phyloP scores from a whole-genome alignment of 2,113 vertebrate species.

The Cephalophus harveyi region DNA sequence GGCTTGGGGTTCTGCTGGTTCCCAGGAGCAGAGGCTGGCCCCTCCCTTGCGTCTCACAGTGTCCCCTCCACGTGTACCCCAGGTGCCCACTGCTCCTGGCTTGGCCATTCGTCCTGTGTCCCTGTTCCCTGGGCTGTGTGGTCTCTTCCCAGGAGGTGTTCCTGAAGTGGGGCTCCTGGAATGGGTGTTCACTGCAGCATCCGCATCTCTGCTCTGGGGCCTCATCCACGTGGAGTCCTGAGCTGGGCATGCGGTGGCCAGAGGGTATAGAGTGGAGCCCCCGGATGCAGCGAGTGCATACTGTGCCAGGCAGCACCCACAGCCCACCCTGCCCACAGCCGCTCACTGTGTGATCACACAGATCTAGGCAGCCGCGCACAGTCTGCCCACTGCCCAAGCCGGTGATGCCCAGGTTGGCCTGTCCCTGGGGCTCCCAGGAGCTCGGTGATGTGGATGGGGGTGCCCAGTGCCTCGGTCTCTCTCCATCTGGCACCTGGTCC shows the following conservation, averaged over 20 bases:
- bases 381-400: background rate
- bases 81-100: background rate
- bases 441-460: too few species aligned
- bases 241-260: background rate
- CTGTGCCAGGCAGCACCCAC: background rate
- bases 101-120: accelerated
- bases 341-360: background rate
- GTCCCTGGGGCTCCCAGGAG: background rate
- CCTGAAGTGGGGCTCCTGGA: background rate
- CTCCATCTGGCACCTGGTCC: background rate
- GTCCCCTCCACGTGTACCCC: background rate
- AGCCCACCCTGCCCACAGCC: background rate
- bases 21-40: background rate
- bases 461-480: background rate
- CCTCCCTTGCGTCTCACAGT: background rate
- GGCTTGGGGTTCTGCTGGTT: background rate
- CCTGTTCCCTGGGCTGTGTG: accelerated
- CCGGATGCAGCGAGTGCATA: background rate
- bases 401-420: background rate
- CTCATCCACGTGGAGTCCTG: accelerated
- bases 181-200: background rate
- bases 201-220: background rate
- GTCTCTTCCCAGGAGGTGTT: background rate
- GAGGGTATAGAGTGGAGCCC: background rate
- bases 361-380: background rate